phyloP scores from a whole-genome alignment of 2,888 invertebrate species.

The Eustalomyia histrio region DNA sequence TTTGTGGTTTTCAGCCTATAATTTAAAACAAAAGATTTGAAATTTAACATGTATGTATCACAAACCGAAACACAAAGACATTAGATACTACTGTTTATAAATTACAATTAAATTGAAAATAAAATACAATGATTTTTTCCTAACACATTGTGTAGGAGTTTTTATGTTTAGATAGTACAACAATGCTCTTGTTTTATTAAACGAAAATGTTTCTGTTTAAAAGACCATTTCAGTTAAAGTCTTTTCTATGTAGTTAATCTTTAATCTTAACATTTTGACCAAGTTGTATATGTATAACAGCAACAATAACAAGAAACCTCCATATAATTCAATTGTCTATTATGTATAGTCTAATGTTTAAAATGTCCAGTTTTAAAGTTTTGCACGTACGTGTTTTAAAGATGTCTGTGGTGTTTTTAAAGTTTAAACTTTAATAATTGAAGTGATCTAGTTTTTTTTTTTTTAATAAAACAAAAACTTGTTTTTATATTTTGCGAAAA shows the following conservation, averaged over 20 bases:
- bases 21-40: constrained; percentile 5
- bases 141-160: constrained; percentile 6
- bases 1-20: background rate
- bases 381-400: constrained; percentile 9
- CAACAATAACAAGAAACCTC: background rate
- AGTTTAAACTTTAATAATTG: background rate
- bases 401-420: background rate
- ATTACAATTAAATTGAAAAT: background rate
- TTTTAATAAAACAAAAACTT: constrained; percentile 8
- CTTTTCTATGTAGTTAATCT: background rate
- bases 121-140: background rate
- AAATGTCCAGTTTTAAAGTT: constrained; percentile 9
- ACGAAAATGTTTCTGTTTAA: background rate
- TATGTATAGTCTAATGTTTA: background rate
- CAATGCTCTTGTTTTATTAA: background rate
- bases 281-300: background rate
- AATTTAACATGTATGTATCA: background rate
- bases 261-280: background rate
- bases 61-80: background rate
- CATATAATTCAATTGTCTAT: background rate
- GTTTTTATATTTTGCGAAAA: constrained; percentile 9
- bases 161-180: background rate
- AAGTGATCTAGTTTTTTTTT: background rate
- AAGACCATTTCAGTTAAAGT: background rate
- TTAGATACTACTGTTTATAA: background rate